Evolutionary conservation across 2,797 vertebrate genomes (phyloP).

Genomic region (Pseudopleuronectes americanus): DNA sequence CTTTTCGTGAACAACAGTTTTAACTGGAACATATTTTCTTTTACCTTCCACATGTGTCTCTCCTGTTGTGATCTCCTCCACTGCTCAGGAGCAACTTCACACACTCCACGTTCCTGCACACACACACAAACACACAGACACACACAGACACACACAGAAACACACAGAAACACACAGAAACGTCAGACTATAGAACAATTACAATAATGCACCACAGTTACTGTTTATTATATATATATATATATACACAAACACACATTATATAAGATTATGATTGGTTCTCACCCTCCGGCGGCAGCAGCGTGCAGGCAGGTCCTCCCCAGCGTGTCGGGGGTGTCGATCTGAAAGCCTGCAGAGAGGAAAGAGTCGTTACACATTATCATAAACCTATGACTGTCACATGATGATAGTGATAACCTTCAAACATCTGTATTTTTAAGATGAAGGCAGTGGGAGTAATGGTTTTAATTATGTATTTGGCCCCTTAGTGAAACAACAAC

Average conservation of each 20-base stretch:
- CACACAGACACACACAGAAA: background rate
- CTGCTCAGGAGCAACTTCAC: slow-evolving; percentile 95
- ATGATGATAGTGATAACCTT: too few relatives aligned
- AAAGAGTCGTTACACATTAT: slow-evolving; percentile 95
- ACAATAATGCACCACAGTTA: background rate
- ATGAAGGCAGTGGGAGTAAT: too few relatives aligned
- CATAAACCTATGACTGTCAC: slow-evolving; percentile 86
- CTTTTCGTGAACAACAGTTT: background rate
- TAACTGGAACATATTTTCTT: too few relatives aligned
- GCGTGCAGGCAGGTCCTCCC: slow-evolving; percentile 98
- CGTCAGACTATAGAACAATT: background rate
- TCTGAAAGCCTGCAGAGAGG: slow-evolving; percentile 98
- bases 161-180: background rate
- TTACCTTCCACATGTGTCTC: slow-evolving; percentile 94
- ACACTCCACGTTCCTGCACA: slow-evolving; percentile 94
- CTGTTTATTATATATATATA: too few relatives aligned
- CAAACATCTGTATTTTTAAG: too few relatives aligned
- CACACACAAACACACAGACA: background rate
- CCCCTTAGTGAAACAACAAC: too few relatives aligned
- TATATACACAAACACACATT: too few relatives aligned
- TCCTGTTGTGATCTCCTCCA: slow-evolving; percentile 93
- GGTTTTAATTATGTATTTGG: too few relatives aligned
- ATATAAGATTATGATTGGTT: too few relatives aligned
- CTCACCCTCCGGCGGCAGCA: slow-evolving; percentile 97
- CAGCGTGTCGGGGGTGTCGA: slow-evolving; percentile 95